Evolutionary conservation across 2,888 invertebrate species (phyloP).

Genomic region (Julus scandinavius): DNA sequence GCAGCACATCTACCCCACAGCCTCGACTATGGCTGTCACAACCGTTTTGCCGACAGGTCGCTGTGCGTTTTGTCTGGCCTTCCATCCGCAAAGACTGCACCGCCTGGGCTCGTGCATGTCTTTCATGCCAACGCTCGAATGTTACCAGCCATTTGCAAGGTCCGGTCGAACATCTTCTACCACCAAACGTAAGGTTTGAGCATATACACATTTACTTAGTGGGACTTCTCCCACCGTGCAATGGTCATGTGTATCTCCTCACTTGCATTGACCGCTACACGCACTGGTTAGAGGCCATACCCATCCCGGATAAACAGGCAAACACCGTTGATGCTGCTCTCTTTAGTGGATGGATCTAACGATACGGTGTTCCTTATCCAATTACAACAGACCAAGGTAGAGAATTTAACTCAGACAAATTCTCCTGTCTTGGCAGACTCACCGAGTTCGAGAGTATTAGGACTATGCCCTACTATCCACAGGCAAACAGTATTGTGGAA

Average conservation of each 20-base stretch:
- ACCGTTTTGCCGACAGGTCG: background rate
- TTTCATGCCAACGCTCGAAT: background rate
- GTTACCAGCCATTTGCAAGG: background rate
- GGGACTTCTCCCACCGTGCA: background rate
- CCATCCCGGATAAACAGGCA: background rate
- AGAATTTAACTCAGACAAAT: background rate
- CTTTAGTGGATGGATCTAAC: background rate
- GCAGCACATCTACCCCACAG: constrained; percentile 43
- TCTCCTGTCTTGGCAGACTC: background rate
- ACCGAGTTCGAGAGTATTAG: background rate
- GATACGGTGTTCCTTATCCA: background rate
- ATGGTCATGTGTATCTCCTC: background rate
- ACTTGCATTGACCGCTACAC: background rate
- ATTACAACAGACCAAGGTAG: background rate
- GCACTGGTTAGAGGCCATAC: background rate
- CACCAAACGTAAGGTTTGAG: background rate
- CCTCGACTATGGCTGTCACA: background rate
- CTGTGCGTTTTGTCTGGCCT: constrained; percentile 52
- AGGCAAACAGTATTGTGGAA: too few species aligned
- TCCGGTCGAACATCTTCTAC: background rate
- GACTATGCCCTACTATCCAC: background rate
- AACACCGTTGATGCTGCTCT: background rate
- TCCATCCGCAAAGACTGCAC: constrained; percentile 53
- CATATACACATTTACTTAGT: background rate
- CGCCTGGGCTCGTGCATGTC: constrained; percentile 49